These are phyloP conservation scores for Deilephila elpenor DNA, from an alignment of 2,888 invertebrate genomes.

Conservation along the genomic window DNA sequence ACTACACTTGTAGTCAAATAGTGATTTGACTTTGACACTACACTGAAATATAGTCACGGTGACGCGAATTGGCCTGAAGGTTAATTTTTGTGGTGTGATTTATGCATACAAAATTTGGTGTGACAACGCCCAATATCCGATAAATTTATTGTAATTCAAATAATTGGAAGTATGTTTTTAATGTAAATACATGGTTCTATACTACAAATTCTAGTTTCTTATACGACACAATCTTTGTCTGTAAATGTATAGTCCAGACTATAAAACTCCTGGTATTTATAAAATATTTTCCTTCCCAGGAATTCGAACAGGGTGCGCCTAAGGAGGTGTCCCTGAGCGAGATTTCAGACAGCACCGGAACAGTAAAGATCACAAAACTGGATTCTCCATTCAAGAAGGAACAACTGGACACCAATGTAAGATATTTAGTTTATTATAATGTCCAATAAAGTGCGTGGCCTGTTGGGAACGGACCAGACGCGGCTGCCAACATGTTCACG, in stretches of 20 bases:
- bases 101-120: too few relatives aligned
- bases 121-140: too few relatives aligned
- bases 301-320: constrained; percentile 87
- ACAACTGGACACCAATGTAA: constrained; percentile 87
- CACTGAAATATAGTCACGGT: too few relatives aligned
- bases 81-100: too few relatives aligned
- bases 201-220: not conserved
- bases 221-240: not conserved
- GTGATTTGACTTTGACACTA: too few relatives aligned
- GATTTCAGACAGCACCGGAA: constrained; percentile 89
- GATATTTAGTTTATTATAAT: constrained; percentile 15
- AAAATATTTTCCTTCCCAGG: constrained; percentile 52
- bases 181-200: too few relatives aligned
- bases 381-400: constrained; percentile 89
- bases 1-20: not conserved
- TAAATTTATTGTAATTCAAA: too few relatives aligned
- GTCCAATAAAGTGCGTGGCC: too few relatives aligned
- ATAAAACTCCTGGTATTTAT: not conserved
- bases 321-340: constrained; percentile 87
- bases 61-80: too few relatives aligned
- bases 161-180: too few relatives aligned
- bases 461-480: too few relatives aligned
- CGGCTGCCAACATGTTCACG: too few relatives aligned
- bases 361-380: constrained; percentile 87
- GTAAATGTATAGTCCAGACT: not conserved